Percentiles rank a stretch among this genome's conserved stretches.
phyloP scores from a whole-genome alignment of 2,797 vertebrate species.

The Myotis pilosus region DNA sequence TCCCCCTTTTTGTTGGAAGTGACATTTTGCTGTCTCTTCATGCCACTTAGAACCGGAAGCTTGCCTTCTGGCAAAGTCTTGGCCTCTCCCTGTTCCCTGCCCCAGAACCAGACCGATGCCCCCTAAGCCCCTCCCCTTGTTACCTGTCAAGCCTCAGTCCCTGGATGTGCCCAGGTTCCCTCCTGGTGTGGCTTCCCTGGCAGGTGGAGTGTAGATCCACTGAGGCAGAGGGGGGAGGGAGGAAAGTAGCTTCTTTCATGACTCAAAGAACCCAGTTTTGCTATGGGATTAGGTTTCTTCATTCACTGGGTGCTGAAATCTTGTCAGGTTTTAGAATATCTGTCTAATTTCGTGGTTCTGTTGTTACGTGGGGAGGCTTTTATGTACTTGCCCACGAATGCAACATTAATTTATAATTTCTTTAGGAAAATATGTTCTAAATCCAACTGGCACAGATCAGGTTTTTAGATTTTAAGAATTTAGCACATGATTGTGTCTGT shows the following conservation, averaged over 20 bases:
- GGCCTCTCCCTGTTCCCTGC: not conserved
- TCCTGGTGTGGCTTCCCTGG: not conserved
- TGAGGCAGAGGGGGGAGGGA: not conserved
- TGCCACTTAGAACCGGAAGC: not conserved
- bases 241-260: accelerated
- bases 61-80: not conserved
- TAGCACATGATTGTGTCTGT: not conserved
- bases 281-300: not conserved
- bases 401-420: not conserved
- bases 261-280: not conserved
- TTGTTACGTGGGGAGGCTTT: not conserved
- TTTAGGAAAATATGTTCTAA: not conserved
- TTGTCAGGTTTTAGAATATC: not conserved
- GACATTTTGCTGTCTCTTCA: not conserved
- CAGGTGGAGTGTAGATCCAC: not conserved
- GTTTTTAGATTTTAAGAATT: not conserved
- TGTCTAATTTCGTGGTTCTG: not conserved
- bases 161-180: no score
- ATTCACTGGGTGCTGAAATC: not conserved
- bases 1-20: not conserved
- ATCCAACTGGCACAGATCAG: not conserved
- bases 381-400: not conserved
- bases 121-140: no score
- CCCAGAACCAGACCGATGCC: not conserved
- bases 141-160: not conserved